These are phyloP conservation scores for Heliothis peltigera DNA, from an alignment of 2,888 invertebrate genomes.

Conservation along the genomic window DNA sequence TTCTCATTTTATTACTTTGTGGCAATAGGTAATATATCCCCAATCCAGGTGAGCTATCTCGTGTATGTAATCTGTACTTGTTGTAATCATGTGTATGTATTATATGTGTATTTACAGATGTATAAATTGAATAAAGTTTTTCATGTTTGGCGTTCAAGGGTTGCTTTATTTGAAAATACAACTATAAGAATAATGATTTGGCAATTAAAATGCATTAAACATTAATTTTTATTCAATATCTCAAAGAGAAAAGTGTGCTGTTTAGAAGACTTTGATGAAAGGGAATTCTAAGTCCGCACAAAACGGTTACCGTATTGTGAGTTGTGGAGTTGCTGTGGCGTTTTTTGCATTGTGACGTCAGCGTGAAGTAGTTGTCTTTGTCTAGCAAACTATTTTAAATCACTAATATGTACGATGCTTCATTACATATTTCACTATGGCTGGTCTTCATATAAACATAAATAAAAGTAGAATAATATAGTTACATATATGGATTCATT, in stretches of 20 bases:
- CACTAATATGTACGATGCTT: not conserved
- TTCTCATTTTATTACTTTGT: not conserved
- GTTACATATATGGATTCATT: not conserved
- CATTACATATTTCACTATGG: not conserved
- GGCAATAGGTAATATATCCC: not conserved
- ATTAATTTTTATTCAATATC: not conserved
- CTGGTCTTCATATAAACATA: not conserved
- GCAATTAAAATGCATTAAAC: not conserved
- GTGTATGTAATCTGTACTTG: not conserved
- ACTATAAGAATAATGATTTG: not conserved
- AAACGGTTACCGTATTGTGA: not conserved
- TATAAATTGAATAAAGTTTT: not conserved
- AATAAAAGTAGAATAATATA: not conserved
- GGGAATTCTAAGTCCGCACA: not conserved
- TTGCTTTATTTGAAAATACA: not conserved
- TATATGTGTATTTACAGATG: not conserved
- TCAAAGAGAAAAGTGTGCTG: not conserved
- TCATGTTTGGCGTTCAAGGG: not conserved
- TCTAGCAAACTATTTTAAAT: constrained; percentile 2
- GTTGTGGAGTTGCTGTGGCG: not conserved
- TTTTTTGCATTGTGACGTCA: constrained; percentile 1
- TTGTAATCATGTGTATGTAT: not conserved
- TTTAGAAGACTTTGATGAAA: not conserved
- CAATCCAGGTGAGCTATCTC: not conserved
- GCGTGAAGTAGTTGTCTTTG: constrained; percentile 5